Base-by-base conservation (phyloP, 2,797 vertebrate species). In the Sebastes oblongus region DNA sequence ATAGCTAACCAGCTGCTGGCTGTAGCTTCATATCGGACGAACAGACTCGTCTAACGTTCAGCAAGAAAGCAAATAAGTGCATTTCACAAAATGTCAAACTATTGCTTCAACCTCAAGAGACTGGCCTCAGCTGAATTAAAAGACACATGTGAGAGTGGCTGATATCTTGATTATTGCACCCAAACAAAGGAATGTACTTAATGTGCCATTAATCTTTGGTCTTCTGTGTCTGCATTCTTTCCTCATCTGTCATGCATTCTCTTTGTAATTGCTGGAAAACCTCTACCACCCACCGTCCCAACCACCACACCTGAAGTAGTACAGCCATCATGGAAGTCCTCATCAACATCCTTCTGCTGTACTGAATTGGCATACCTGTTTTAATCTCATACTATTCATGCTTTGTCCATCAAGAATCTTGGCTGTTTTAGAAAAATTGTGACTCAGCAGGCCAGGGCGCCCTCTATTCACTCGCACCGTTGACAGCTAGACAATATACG, bases 181-280 rank as follows among this genome's bases (percentile, higher is more conserved):
- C 67, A 85, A 91, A 90, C 65, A 85, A 81, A 82, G 74, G 87
- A 89, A 90, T 89, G 85, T 78, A 72, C 82, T 86, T 85, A 91
- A 91, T 92, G 84, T 82, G 60, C 72, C 65, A 81, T 91, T 88
- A 83, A 84, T 80, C 85, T 91, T 84, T 56, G 59, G 29, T 64
- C 72, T 83, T 91, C 90, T 88, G 86, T 93, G 91, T 78, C 68
- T 66, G 60, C 76, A 92, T 94, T 83, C 87, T 89, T 92, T 76
- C 64, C 76, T 80, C 82, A 75, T 90, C 86, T 87, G 81, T 93
- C 84, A 90, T 70, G 77, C 67, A 84, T 89, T 87, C 80, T 88
- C 77, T 67, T 22, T 1, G 42, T 46, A 81, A 64, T 66, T 73
- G 60, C 80, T 86, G 81, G 68, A 73, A 92, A 81, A 54, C 16